A percentile compares a stretch with the other conserved stretches of the same genome.
phyloP scores from a whole-genome alignment of 1,140 invertebrate species.

The Apocrypta bakeri region DNA sequence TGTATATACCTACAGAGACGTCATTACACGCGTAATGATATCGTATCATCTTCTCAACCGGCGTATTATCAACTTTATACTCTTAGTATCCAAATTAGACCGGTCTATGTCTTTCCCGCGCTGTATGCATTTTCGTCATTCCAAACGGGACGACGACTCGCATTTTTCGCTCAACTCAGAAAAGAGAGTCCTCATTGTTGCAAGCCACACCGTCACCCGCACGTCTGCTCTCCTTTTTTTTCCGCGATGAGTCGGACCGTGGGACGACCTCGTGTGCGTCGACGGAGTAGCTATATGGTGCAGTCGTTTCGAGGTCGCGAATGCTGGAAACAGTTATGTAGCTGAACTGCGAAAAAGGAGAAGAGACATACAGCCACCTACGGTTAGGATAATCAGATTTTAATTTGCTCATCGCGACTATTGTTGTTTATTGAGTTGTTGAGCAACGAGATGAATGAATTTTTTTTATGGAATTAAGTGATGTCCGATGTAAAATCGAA shows the following conservation, averaged over 20 bases:
- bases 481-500: too few species aligned
- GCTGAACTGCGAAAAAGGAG: neutral
- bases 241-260: slow-evolving; percentile 55
- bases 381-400: neutral
- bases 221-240: slow-evolving; percentile 35
- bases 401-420: too few species aligned
- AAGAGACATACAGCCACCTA: neutral
- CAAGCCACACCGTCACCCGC: neutral
- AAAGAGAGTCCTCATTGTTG: neutral
- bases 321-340: neutral
- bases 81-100: neutral
- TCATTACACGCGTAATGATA: neutral
- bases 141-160: neutral
- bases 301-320: slow-evolving; percentile 62
- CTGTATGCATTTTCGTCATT: neutral
- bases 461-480: too few species aligned
- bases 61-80: neutral
- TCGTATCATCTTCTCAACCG: neutral
- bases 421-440: neutral
- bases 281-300: neutral
- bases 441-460: neutral
- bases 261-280: slow-evolving; percentile 61
- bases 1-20: neutral
- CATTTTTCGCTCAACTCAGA: neutral
- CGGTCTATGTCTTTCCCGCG: neutral